phyloP scores from a whole-genome alignment of 1,140 invertebrate species.

The Hormaphis cornu region DNA sequence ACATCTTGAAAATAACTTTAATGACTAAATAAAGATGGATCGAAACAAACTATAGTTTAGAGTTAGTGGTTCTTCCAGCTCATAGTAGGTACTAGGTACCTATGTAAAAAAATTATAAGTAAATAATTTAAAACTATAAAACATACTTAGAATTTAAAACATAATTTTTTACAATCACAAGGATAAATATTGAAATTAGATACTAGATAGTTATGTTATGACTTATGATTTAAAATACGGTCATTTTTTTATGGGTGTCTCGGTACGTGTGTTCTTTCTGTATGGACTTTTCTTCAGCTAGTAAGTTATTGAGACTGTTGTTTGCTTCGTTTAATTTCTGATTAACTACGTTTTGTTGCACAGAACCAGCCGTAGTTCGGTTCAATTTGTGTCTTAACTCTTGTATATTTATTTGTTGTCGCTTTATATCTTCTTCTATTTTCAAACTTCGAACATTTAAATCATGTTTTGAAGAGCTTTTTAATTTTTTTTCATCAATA shows the following conservation, averaged over 20 bases:
- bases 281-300: conserved; percentile 53
- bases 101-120: no score
- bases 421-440: conserved; percentile 60
- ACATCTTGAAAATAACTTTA: no score
- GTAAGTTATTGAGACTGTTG: conserved; percentile 51
- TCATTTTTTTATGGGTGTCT: conserved; percentile 36
- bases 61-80: no score
- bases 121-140: no score
- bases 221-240: conserved; percentile 34
- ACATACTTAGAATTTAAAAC: no score
- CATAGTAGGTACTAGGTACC: no score
- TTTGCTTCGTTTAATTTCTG: conserved; percentile 52
- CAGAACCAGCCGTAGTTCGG: conserved; percentile 49
- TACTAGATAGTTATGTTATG: no score
- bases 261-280: conserved; percentile 35
- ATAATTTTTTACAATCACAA: no score
- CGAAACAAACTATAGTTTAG: no score
- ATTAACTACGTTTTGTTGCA: conserved; percentile 50
- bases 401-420: conserved; percentile 55
- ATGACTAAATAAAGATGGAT: no score
- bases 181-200: no score
- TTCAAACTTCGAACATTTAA: conserved; percentile 67
- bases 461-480: conserved; percentile 53
- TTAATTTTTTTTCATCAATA: conserved; percentile 42
- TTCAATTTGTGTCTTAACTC: conserved; percentile 55